Base-by-base conservation (phyloP, 2,113 vertebrate species). In the Tichodroma muraria region DNA sequence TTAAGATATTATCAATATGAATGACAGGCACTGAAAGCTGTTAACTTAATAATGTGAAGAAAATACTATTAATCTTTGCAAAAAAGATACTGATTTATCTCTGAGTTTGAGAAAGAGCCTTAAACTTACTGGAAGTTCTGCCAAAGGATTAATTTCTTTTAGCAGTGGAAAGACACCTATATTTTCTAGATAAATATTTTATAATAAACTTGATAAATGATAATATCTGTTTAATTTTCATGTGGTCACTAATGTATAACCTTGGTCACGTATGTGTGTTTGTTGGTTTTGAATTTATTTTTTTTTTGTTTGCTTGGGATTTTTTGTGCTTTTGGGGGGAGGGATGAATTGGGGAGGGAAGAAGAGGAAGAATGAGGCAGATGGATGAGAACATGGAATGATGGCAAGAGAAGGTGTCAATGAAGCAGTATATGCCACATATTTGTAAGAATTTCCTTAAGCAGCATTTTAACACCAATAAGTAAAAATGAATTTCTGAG, bases 1-100 rank as follows among this genome's bases (percentile, higher is more conserved):
- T 95, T 96, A 96, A 97, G 97, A 97, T 96, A 97, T 90, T 96
- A 96, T 95, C 89, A 42, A 75, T 38, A 90, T 96, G 91, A 97
- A 96, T 96, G 93, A 97, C 52, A 94, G 81, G 60, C 88, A 76
- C 53, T 59, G 83, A 96, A 97, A 95, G 31, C 85, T 96, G 94
- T 95, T 96, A 95, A 93, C 59, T 96, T 96, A 95, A 92, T 95
- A 97, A 97, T 84, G 94, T 75, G 63, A 95, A 84, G 59, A 97
- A 96, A 95, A 93, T 87, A 81, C 35, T 87, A 93, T 90, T 96
- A 94, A 91, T 97, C 88, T 96, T 94, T 80, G 89, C 30, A 89
- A 91, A 96, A 96, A 79, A 65, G 9, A 93, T 95, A 93, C 75
- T 90, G 14, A 94, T 92, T 82, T 92, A 94, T 93, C 28, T 9